Evolutionary conservation across 1,140 invertebrate species (phyloP).

Genomic region (Diorhabda elongata): DNA sequence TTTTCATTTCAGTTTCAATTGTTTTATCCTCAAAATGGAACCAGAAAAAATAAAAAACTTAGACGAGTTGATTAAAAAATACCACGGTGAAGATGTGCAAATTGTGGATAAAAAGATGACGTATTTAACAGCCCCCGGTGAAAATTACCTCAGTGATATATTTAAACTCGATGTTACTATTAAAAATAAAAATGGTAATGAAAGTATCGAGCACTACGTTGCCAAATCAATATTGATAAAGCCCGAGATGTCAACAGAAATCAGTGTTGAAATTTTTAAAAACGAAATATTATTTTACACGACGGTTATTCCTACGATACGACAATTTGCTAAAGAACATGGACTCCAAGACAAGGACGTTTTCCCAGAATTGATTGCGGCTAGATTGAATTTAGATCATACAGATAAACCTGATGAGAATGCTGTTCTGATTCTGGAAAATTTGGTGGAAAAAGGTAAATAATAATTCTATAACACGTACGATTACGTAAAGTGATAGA

Average conservation of each 20-base stretch:
- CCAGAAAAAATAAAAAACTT: neutral
- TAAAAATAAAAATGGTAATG: conserved; percentile 19
- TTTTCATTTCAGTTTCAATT: too few relatives aligned
- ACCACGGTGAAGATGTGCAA: neutral
- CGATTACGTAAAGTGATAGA: too few relatives aligned
- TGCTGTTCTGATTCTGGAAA: conserved; percentile 46
- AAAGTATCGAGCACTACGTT: conserved; percentile 43
- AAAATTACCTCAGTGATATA: conserved; percentile 60
- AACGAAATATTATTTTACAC: conserved; percentile 44
- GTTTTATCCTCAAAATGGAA: too few relatives aligned
- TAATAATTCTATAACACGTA: neutral
- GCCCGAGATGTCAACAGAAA: conserved; percentile 41
- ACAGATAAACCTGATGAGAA: conserved; percentile 34
- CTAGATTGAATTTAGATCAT: conserved; percentile 31
- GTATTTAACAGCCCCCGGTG: conserved; percentile 53
- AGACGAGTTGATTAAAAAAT: neutral
- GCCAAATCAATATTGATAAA: conserved; percentile 49
- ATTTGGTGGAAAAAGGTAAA: conserved; percentile 41
- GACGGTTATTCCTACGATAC: conserved; percentile 31
- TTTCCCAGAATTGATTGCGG: conserved; percentile 34
- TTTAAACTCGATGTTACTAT: conserved; percentile 45
- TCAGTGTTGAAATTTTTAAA: conserved; percentile 47
- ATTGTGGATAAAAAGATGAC: conserved; percentile 1
- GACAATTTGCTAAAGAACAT: conserved; percentile 31
- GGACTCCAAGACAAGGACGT: conserved; percentile 21